Base-by-base conservation (phyloP, 2,797 vertebrate genomes). In the Chanos chanos region DNA sequence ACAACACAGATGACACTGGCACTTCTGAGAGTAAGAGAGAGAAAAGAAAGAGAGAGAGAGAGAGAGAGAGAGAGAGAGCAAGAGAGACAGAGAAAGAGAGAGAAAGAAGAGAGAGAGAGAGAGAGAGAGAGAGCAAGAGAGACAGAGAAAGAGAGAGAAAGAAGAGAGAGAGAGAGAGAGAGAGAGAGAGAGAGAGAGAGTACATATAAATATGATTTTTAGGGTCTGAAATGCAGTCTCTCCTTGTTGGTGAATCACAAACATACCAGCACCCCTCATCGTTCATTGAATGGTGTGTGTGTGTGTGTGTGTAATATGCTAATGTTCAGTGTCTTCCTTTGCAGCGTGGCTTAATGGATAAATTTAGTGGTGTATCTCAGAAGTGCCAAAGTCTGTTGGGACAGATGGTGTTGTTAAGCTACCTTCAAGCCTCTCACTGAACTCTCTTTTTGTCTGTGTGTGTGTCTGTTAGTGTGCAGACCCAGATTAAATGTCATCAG, bases 1-100 rank as follows among this genome's bases (percentile, higher is more conserved):
- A 92, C 65, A 94, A 91, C 30, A 94, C 89, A 0, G 94, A 93
- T 4, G 93, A 94, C 81, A 91, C 81, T 0, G 91, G 85, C 71
- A 94, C 86, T 84, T 92, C 93, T 83, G 13, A 28, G 41, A 15
- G 10, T 15, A 5, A 15, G 9, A 56, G 15, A 43, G 55, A 0
- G 2, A 56, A n/a, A 33, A 19, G 15, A 65, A 18, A 44, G 58
- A 49, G 47, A 52, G 24, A 54, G 18, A 56, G 28, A 25, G 5
- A 28, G 19, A 28, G 36, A 15, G 7, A 63, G 25, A 48, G n/a
- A 34, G 19, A 25, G 31, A 9, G 8, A 44, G 30, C 41, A n/a
- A 28, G 7, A 25, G 7, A 48, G 27, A 49, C 4, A 10, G 31
- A 48, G 39, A 25, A 31, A 47, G 28, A 55, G 12, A 21, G 18